Evolutionary conservation across 2,797 vertebrate species (phyloP), one percentile per base, ranked within the genome.

Genomic region (Enteromius argenteus): DNA sequence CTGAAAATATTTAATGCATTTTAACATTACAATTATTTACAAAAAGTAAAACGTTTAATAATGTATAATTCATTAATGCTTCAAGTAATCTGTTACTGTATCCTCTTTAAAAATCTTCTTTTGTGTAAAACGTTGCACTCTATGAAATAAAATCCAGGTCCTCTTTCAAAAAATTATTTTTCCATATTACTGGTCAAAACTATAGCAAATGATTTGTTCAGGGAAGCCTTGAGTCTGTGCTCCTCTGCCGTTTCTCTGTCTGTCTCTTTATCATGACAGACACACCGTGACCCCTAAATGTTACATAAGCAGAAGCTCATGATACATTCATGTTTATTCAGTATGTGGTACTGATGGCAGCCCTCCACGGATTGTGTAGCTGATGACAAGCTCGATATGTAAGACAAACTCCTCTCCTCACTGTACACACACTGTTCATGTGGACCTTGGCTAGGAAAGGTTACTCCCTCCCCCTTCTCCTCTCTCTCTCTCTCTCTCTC

Each of bases 401-500:
- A 76, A 77, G 81, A 83, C 81, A 77, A 83, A 83, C 75, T 72
- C 51, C 53, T 56, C 83, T 78, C 66, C 83, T 71, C 83, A 62
- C 74, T 79, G 15, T 79, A 72, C 51, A 72, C 66, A 78, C 73
- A 62, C 51, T 56, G 73, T 83, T 73, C 81, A 77, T 68, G 62
- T 93, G 93, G 91, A 93, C 92, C 92, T 90, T 92, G 93, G 93
- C 93, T 91, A 90, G 91, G 94, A 91, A 93, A 92, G 92, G 80
- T 80, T 71, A 72, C 79, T 76, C 82, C 32, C 71, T 64, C 53
- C 80, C 81, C 39, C n/a, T 81, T 17, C 35, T 46, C 13, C 42
- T 44, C 23, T 56, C 51, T 60, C 49, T 69, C 60, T 35, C 44
- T 64, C 62, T 80, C 84, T 32, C 62, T 64, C 44, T 53, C 80